Conservation (phyloP, 2,888 invertebrate genomes). For the Hirtodrosophila confusa region DNA sequence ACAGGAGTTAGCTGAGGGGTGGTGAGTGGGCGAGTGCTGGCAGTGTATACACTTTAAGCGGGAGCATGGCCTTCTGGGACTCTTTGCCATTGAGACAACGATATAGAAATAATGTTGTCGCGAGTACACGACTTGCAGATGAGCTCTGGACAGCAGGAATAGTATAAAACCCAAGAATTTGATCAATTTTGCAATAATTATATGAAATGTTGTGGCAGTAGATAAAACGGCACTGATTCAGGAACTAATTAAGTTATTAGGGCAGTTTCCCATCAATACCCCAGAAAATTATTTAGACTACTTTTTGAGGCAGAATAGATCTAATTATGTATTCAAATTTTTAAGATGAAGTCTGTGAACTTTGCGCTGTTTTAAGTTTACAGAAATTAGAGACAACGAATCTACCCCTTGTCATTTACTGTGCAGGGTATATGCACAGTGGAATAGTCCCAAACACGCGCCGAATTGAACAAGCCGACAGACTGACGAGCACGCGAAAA, state of each 20-base stretch:
- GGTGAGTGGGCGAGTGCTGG: neutral
- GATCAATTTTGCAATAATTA: too few relatives aligned
- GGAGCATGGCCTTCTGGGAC: conserved; percentile 30
- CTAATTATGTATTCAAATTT: too few relatives aligned
- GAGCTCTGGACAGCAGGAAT: neutral
- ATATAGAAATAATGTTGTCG: conserved; percentile 7
- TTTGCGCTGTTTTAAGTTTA: too few relatives aligned
- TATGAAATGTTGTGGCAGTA: too few relatives aligned
- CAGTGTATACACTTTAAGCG: neutral
- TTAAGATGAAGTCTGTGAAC: too few relatives aligned
- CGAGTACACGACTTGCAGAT: conserved; percentile 6
- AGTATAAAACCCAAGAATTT: too few relatives aligned
- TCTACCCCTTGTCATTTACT: neutral
- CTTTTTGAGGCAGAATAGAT: too few relatives aligned
- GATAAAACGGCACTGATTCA: too few relatives aligned
- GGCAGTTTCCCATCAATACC: too few relatives aligned
- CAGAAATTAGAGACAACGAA: neutral
- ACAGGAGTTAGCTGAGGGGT: neutral
- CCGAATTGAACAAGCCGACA: conserved; percentile 18
- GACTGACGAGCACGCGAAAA: conserved; percentile 54
- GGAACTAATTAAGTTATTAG: too few relatives aligned
- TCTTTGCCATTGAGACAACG: conserved; percentile 32
- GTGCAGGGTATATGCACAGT: conserved; percentile 29
- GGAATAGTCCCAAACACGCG: conserved; percentile 27
- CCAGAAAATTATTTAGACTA: too few relatives aligned